These are phyloP conservation scores for Corythucha ciliata DNA, from an alignment of 2,888 invertebrate genomes.

Conservation along the genomic window DNA sequence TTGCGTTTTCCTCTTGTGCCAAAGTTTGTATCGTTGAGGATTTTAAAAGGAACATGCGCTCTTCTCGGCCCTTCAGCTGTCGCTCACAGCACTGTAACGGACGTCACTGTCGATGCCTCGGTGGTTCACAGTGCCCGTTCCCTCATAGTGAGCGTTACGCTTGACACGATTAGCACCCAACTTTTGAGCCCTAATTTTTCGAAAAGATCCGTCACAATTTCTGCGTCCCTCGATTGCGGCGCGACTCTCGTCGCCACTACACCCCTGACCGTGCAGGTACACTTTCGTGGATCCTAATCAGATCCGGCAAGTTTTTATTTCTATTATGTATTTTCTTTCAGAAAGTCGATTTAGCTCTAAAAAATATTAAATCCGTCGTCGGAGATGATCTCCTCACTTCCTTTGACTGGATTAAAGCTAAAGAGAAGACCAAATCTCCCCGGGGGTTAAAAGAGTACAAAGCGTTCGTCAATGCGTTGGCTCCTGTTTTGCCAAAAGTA, in stretches of 20 bases:
- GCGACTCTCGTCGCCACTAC: conserved; percentile 70
- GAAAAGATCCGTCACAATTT: conserved; percentile 49
- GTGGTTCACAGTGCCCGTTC: conserved; percentile 59
- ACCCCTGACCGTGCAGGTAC: conserved; percentile 74
- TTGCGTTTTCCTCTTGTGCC: conserved; percentile 25
- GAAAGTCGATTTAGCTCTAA: conserved; percentile 44
- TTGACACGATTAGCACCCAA: conserved; percentile 53
- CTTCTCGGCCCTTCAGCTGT: conserved; percentile 55
- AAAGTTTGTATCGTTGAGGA: conserved; percentile 82
- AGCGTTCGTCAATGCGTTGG: conserved; percentile 47
- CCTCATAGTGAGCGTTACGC: conserved; percentile 61
- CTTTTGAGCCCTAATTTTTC: conserved; percentile 46
- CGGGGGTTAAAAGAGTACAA: conserved; percentile 45
- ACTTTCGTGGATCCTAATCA: too few species aligned
- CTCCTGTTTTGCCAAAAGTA: conserved; percentile 74
- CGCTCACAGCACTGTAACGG: conserved; percentile 60
- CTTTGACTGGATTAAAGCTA: conserved; percentile 28
- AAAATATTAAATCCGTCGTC: conserved; percentile 44
- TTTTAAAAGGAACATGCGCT: conserved; percentile 60
- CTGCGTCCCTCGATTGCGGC: conserved; percentile 54
- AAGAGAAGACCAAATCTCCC: conserved; percentile 15
- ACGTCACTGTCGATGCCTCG: conserved; percentile 58
- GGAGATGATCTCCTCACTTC: conserved; percentile 42
- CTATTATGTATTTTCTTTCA: conserved; percentile 31
- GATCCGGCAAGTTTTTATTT: neutral